Conservation (phyloP, 2,113 vertebrate species). For the Pipra filicauda region DNA sequence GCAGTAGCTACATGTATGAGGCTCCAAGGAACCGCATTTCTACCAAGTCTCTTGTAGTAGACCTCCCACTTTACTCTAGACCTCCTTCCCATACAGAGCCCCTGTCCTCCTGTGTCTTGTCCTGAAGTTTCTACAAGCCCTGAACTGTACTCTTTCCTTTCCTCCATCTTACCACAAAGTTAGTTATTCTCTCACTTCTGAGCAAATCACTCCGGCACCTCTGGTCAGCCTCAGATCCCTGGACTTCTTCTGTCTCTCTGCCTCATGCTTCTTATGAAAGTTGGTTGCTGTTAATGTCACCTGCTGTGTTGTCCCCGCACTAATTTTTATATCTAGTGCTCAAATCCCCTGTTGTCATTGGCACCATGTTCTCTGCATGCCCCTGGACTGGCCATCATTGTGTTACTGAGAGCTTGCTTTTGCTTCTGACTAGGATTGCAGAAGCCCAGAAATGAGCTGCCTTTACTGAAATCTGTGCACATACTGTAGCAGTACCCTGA, state of each 20-base stretch:
- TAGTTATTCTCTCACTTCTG: not conserved
- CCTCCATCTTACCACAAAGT: not conserved
- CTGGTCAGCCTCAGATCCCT: not conserved
- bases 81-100: not conserved
- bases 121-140: not conserved
- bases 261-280: fast-evolving
- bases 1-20: not conserved
- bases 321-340: not conserved
- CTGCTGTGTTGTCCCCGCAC: not conserved
- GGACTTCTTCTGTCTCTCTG: not conserved
- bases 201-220: not conserved
- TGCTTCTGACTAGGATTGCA: not conserved
- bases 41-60: not conserved
- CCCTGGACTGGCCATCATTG: not conserved
- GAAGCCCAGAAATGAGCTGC: not conserved
- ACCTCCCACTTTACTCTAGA: not conserved
- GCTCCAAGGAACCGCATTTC: not conserved
- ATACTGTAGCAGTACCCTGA: not conserved
- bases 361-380: not conserved
- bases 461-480: not conserved
- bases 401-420: not conserved
- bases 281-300: not conserved
- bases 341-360: not conserved
- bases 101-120: not conserved
- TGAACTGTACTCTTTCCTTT: not conserved